phyloP scores from a whole-genome alignment of 2,888 invertebrate genomes.

The Pseudococcus viburni region DNA sequence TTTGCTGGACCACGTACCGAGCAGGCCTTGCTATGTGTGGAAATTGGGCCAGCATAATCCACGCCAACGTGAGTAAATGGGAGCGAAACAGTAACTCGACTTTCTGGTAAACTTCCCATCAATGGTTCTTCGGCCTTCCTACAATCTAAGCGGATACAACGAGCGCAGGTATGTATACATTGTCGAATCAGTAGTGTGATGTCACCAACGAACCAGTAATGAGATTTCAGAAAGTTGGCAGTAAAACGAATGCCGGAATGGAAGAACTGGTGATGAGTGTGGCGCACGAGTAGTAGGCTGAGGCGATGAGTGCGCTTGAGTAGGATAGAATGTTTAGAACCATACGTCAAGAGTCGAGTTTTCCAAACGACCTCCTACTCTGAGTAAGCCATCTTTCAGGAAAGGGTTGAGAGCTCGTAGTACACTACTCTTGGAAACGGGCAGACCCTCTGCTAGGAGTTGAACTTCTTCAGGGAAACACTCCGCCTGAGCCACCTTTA shows the following conservation, averaged over 20 bases:
- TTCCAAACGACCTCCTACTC: slow-evolving; percentile 36
- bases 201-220: slow-evolving; percentile 31
- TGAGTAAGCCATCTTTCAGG: no score
- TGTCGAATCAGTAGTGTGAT: not conserved
- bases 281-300: not conserved
- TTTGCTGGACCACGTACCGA: slow-evolving; percentile 66
- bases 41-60: slow-evolving; percentile 69
- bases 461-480: no score
- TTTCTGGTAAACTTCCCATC: not conserved
- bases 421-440: no score
- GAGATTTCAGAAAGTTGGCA: not conserved
- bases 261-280: not conserved
- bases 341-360: not conserved
- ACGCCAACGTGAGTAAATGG: slow-evolving; percentile 69
- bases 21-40: no score
- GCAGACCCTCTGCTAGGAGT: no score
- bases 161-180: not conserved
- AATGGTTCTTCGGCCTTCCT: not conserved
- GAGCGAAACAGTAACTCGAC: not conserved
- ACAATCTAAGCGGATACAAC: not conserved
- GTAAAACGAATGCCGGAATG: slow-evolving; percentile 1
- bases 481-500: no score
- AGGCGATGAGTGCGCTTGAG: not conserved
- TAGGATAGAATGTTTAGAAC: slow-evolving; percentile 5
- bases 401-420: no score